Evolutionary conservation across 1,140 invertebrate species (phyloP), one percentile per base, ranked within the genome.

Genomic region (Armadillidium nasatum): DNA sequence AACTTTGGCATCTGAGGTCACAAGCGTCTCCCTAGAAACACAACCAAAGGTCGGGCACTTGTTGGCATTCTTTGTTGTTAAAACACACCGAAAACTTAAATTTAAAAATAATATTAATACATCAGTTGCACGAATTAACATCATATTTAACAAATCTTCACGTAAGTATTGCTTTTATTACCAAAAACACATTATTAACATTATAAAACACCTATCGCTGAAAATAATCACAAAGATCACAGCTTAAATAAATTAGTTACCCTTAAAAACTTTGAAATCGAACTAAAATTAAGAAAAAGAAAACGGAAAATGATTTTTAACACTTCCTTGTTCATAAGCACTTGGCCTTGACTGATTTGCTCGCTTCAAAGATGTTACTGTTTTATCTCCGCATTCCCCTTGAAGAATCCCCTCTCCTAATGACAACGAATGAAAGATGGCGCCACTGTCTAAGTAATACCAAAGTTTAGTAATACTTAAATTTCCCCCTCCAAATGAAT

Each of bases 281-380:
- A 13, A 19, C 11, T 60, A 60, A 4, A 15, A 2, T 60, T 60
- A 15, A 15, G 1, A 60, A 13, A 50, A 13, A 60, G 11, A 15
- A 19, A 60, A 60, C 50, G 50, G 11, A 4, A 13, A 60, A 60
- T 19, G 11, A 60, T 15, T 15, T 15, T 19, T 15, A 13, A 60
- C 50, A 60, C 11, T 19, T 60, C 19, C 19, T 60, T 60, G 11
- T 13, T 1, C 50, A 60, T 13, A 2, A 19, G 11, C 1, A 60
- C 11, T 60, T 60, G 50, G 50, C 50, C 50, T 60, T 60, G 50
- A 60, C 50, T 60, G 50, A 19, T 19, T 7, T 19, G 11, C 19
- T 60, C n/a, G n/a, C n/a, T n/a, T n/a, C 50, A 60, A 60, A 60
- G 50, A 13, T 60, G 50, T 19, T 19, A 60, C 50, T 60, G 50